Evolutionary conservation across 2,113 vertebrate genomes (phyloP).

Genomic region (Mustela nigripes): DNA sequence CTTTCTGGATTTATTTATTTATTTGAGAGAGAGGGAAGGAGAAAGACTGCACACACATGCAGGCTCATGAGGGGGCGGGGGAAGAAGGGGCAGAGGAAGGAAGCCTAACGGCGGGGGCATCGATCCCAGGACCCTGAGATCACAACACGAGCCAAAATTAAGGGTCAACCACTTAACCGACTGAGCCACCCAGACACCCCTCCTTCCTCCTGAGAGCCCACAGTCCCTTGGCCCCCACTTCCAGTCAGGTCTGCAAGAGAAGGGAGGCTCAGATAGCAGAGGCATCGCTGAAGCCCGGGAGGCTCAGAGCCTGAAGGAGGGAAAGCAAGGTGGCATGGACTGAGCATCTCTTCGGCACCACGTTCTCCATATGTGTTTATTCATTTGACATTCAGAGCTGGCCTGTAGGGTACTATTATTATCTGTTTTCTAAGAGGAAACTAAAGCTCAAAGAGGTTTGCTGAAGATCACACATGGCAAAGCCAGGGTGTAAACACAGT

Average conservation of each 20-base stretch:
- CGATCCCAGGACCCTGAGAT: background rate
- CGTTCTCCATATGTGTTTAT: background rate
- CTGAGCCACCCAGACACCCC: background rate
- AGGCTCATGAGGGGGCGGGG: too few species aligned
- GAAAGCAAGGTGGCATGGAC: background rate
- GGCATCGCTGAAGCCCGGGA: background rate
- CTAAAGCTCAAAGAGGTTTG: background rate
- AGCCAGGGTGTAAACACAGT: background rate
- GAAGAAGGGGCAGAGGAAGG: background rate
- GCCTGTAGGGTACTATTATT: background rate
- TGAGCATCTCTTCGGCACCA: background rate
- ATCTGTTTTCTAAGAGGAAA: background rate
- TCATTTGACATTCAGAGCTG: background rate
- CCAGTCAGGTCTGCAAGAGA: background rate
- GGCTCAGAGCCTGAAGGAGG: background rate
- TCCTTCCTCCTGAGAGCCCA: background rate
- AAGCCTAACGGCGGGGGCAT: rapidly evolving
- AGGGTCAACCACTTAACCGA: background rate
- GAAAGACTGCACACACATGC: background rate
- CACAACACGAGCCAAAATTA: background rate
- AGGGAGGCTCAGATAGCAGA: background rate
- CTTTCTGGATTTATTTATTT: background rate
- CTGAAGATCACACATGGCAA: background rate
- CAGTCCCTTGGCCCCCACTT: background rate
- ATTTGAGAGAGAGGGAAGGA: background rate